phyloP scores from a whole-genome alignment of 2,113 vertebrate genomes.

The Menidia beryllina region DNA sequence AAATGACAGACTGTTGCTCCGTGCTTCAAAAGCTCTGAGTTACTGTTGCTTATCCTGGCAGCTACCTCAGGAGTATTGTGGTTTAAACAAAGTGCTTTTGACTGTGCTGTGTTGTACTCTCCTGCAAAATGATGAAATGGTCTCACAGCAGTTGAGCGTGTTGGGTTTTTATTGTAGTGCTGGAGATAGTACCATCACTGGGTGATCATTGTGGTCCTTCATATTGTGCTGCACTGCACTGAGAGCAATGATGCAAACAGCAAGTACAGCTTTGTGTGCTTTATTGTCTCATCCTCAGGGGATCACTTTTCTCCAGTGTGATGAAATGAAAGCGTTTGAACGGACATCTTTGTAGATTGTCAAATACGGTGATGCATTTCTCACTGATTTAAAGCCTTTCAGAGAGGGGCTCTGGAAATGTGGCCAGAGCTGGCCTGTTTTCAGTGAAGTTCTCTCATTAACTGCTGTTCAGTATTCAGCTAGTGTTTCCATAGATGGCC shows the following conservation, averaged over 20 bases:
- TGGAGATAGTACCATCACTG: background rate
- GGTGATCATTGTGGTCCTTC: background rate
- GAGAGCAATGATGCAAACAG: background rate
- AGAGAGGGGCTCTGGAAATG: background rate
- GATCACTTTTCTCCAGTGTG: slow-evolving; percentile 9
- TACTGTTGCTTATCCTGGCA: slow-evolving; percentile 41
- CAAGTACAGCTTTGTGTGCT: background rate
- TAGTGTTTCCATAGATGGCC: background rate
- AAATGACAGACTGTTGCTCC: background rate
- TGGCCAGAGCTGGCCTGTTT: slow-evolving; percentile 36
- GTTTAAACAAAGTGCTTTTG: background rate
- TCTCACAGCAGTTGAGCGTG: background rate
- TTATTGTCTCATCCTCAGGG: background rate
- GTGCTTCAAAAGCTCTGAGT: slow-evolving; percentile 14
- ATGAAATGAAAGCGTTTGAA: slow-evolving; percentile 22
- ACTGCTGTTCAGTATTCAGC: slow-evolving; percentile 61
- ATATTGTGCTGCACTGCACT: background rate
- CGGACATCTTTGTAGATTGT: background rate
- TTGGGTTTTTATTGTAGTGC: background rate
- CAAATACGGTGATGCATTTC: slow-evolving; percentile 7
- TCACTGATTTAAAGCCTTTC: slow-evolving; percentile 19
- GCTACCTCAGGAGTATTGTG: background rate
- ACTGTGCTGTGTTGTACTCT: background rate
- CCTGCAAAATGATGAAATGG: no score
- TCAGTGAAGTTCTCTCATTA: slow-evolving; percentile 45